Conservation (phyloP, 2,888 invertebrate species). For the Meiosimyza platycephala region DNA sequence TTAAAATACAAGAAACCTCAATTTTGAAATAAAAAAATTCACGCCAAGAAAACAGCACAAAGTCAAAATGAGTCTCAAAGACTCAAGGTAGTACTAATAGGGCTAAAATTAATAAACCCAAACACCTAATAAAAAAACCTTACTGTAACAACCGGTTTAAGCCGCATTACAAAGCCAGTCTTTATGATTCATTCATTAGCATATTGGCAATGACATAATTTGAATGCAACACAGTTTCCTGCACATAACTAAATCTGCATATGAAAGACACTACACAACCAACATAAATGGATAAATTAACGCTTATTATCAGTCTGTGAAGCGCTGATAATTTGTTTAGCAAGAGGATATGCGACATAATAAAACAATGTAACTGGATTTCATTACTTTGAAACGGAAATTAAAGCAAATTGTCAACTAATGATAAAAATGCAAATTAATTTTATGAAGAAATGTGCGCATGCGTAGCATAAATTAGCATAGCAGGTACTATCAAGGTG, state of each 20-base stretch:
- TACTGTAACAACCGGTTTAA: conserved; percentile 3
- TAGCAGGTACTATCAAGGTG: too few relatives aligned
- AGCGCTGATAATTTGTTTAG: not conserved
- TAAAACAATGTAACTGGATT: not conserved
- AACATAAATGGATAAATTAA: too few relatives aligned
- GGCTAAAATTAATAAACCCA: not conserved
- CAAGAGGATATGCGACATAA: conserved; percentile 1
- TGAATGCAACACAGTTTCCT: conserved; percentile 11
- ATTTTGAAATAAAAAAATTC: too few relatives aligned
- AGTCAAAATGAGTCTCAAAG: too few relatives aligned
- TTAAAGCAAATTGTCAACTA: not conserved
- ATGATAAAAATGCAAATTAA: too few relatives aligned
- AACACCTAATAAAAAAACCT: not conserved
- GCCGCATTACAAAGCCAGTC: not conserved
- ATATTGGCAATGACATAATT: conserved; percentile 13
- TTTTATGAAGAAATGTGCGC: too few relatives aligned
- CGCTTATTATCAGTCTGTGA: not conserved
- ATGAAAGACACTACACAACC: too few relatives aligned
- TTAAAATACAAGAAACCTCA: too few relatives aligned
- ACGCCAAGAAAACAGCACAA: too few relatives aligned
- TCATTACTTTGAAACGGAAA: not conserved
- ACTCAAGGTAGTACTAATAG: too few relatives aligned
- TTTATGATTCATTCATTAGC: not conserved
- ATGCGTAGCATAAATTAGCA: too few relatives aligned
- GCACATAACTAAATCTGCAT: not conserved